These are phyloP conservation scores for Drosophila neutralis DNA, from an alignment of 2,888 invertebrate genomes.

Conservation along the genomic window DNA sequence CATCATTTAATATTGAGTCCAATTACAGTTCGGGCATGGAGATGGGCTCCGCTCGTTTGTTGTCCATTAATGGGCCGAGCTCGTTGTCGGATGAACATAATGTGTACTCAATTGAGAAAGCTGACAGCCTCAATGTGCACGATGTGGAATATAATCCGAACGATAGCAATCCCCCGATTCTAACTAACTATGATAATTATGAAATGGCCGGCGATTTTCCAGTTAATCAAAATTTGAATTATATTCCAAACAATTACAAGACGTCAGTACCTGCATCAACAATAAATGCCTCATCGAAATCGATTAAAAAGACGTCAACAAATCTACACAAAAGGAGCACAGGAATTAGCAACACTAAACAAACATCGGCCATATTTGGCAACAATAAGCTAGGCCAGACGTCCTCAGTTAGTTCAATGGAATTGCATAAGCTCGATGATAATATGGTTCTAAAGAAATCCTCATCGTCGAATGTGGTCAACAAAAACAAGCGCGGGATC, in stretches of 20 bases:
- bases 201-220: constrained; percentile 85
- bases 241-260: constrained; percentile 49
- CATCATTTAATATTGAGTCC: constrained; percentile 42
- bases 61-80: constrained; percentile 73
- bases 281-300: constrained; percentile 74
- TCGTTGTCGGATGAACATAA: constrained; percentile 82
- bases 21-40: constrained; percentile 47
- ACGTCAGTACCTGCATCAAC: constrained; percentile 48
- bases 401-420: constrained; percentile 84
- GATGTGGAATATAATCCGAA: constrained; percentile 80
- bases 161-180: constrained; percentile 82
- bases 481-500: constrained; percentile 72
- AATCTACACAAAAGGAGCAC: constrained; percentile 81
- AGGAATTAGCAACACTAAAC: constrained; percentile 62
- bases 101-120: constrained; percentile 73
- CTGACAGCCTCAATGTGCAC: constrained; percentile 57
- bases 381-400: constrained; percentile 81
- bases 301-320: constrained; percentile 77
- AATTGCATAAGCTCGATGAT: constrained; percentile 84
- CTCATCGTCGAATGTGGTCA: constrained; percentile 80
- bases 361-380: constrained; percentile 58
- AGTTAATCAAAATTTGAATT: constrained; percentile 81
- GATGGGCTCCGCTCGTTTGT: constrained; percentile 60
- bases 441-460: constrained; percentile 83
- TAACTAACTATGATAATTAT: constrained; percentile 83